Evolutionary conservation across 2,113 vertebrate species (phyloP), one percentile per base, ranked within the genome.

Genomic region (Microtus pennsylvanicus): DNA sequence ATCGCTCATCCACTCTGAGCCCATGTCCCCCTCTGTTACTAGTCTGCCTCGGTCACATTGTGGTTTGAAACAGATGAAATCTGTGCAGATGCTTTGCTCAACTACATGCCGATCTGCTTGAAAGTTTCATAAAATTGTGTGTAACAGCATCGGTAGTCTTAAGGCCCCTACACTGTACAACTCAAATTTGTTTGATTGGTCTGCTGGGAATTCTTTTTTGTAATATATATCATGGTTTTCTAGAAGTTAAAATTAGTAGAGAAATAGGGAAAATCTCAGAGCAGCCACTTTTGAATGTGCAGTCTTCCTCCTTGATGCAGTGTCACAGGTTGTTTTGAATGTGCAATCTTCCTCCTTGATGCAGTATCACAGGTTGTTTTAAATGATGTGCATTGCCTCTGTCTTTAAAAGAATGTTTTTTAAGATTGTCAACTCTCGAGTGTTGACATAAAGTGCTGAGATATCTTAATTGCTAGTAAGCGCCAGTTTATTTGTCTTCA

Each of bases 401-500:
- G 1, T 61, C 76, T 81, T 91, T 52, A 42, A 35, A 81, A 45
- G 63, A 42, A 35, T 55, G 86, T 94, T 47, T 91, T 50, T 76
- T 21, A 76, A 70, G 58, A 65, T 42, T 47, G 94, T 87, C 16
- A 63, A 1, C 65, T 93, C 89, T 83, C 13, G 30, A 69, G 63
- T 91, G 24, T 89, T 91, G 65, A n/a, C 77, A 61, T 38, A 50
- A 22, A 91, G 47, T 80, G 28, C 67, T n/a, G 12, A 65, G 91
- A 12, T 90, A 92, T 35, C 93, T 93, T 50, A 87, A 26, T 61
- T 91, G 77, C 42, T 42, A 22, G 2, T 55, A 52, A 90, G 80
- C 85, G 45, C 17, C 26, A 74, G 50, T 94, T 88, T 76, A 35
- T 81, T 83, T 87, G n/a, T 87, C 55, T 61, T 97, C 14, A 24